Conservation (phyloP, 2,797 vertebrate species). For the Rhynchonycteris naso region DNA sequence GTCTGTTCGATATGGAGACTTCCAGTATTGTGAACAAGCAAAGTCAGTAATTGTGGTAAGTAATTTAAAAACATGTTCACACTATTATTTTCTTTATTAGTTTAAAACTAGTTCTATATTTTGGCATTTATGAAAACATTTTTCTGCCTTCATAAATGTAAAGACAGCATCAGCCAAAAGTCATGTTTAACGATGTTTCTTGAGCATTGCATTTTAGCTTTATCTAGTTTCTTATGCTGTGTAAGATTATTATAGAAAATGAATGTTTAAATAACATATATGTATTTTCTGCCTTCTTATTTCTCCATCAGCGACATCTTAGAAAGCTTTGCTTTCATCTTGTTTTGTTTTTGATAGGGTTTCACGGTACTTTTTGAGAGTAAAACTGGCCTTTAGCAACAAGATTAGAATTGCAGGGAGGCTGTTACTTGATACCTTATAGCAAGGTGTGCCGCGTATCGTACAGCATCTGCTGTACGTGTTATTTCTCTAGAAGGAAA, state of each 20-base stretch:
- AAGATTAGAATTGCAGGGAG: conserved; percentile 41
- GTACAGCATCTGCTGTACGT: not conserved
- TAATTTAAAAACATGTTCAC: conserved; percentile 51
- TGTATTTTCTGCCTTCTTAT: not conserved
- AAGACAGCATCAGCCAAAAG: not conserved
- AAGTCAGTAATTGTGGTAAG: conserved; percentile 97
- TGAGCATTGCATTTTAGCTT: conserved; percentile 28
- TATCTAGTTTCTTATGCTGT: not conserved
- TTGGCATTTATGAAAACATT: conserved; percentile 28
- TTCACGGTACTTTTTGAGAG: conserved; percentile 47
- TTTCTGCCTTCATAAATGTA: conserved; percentile 17
- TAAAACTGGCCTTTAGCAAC: conserved; percentile 41
- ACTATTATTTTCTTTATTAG: not conserved
- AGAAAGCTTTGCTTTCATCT: conserved; percentile 36
- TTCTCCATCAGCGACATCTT: conserved; percentile 34
- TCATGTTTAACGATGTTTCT: not conserved
- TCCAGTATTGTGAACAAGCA: conserved; percentile 96
- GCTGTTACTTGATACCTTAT: conserved; percentile 39
- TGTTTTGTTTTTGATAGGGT: conserved; percentile 46
- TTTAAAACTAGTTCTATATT: conserved; percentile 12
- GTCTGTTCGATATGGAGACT: conserved; percentile 95
- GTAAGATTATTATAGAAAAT: conserved; percentile 27
- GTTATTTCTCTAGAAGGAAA: conserved; percentile 48
- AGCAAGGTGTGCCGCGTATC: not conserved
- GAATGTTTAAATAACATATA: not conserved